These are phyloP conservation scores for Calliscelio sp. DNA, from an alignment of 2,888 invertebrate species.

Conservation along the genomic window DNA sequence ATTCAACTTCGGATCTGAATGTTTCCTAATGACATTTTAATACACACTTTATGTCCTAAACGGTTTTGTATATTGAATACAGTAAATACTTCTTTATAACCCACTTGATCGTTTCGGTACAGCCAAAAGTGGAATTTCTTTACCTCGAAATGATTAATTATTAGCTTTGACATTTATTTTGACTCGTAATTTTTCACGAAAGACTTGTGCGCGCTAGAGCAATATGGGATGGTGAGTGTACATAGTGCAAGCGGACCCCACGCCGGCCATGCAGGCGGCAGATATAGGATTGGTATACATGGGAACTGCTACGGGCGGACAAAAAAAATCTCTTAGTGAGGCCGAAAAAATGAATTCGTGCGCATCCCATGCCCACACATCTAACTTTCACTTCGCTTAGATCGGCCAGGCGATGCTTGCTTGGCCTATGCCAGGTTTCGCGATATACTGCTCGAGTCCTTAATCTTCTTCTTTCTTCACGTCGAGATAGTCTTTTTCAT, in stretches of 20 bases:
- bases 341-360: slow-evolving; percentile 86
- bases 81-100: not conserved
- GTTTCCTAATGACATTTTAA: not conserved
- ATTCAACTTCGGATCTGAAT: too few species aligned
- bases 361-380: slow-evolving; percentile 86
- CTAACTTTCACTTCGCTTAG: slow-evolving; percentile 86
- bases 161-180: slow-evolving; percentile 45
- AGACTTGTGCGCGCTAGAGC: slow-evolving; percentile 26
- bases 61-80: too few species aligned
- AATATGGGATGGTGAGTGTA: slow-evolving; percentile 57
- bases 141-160: slow-evolving; percentile 17
- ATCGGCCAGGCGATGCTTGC: slow-evolving; percentile 80
- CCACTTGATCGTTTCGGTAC: not conserved
- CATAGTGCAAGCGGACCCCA: slow-evolving; percentile 72
- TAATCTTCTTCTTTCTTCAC: slow-evolving; percentile 74
- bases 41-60: too few species aligned
- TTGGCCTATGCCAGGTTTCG: slow-evolving; percentile 75
- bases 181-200: slow-evolving; percentile 41
- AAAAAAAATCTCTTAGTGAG: slow-evolving; percentile 78
- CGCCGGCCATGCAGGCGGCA: slow-evolving; percentile 84
- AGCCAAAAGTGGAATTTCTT: not conserved
- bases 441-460: slow-evolving; percentile 76
- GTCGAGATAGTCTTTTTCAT: slow-evolving; percentile 73
- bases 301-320: slow-evolving; percentile 81
- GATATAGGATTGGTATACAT: slow-evolving; percentile 80